Base-by-base conservation (phyloP, 1,140 invertebrate species). In the Sminthurinus signatus region DNA sequence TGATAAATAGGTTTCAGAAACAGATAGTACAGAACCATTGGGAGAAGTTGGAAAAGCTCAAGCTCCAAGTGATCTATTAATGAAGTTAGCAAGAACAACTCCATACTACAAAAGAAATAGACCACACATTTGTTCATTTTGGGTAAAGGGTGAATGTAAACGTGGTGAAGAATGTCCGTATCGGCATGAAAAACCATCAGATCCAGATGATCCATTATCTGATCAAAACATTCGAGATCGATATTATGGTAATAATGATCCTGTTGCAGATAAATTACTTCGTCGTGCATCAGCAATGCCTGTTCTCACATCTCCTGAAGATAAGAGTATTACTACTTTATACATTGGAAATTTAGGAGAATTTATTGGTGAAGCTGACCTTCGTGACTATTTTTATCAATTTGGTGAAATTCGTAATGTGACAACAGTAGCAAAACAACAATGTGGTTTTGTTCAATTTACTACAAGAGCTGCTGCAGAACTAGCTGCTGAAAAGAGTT, bases 101-200 rank as follows among this genome's bases (percentile, higher is more conserved):
- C 97, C 97, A 0, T 99, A 99, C 77, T 99, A 99, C 74, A 98
- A 99, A 75, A 80, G 97, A 54, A 99, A 99, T 75, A 81, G 94
- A 70, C 96, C 97, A 0, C 97, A 99, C 77, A 97, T 99, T 48
- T 99, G 97, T 78, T 98, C 95, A 0, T 99, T 99, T 77, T 99
- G 96, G 93, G 96, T 99, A 0, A 99, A 99, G 80, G 97, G 96
- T 1, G 96, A 99, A 78, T 99, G 97, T 77, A 89, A 96, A 75
- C 81, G 97, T 77, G 97, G 97, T 17, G 96, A 99, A 80, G 97
- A 99, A 75, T 99, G 97, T 80, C 97, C 97, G 0, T 99, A 99
- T 76, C 83, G 97, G 23, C 97, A 99, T 75, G 97, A 99, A 75
- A 98, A 97, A 74, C 97, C 97, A 1, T 98, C 94, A 21, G 96